A percentile compares a stretch with the other conserved stretches of the same genome.
Evolutionary conservation across 2,113 vertebrate species (phyloP).

Genomic region (Zingel zingel): DNA sequence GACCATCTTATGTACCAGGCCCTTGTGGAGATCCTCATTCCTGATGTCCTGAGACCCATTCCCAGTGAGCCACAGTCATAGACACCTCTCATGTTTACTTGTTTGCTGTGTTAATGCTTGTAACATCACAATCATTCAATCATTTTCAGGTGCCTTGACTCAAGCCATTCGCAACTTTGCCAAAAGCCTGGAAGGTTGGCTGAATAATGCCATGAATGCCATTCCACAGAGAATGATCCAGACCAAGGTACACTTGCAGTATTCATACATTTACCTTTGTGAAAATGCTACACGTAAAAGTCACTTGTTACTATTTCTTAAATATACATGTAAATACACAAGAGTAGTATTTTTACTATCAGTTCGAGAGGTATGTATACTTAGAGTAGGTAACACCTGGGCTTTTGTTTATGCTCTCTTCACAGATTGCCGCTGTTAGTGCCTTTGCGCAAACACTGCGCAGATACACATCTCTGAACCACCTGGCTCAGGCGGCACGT

Average conservation of each 20-base stretch:
- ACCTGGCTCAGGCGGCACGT: constrained; percentile 96
- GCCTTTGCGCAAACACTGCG: constrained; percentile 97
- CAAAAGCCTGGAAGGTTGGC: constrained; percentile 98
- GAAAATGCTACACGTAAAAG: neutral
- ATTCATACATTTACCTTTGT: neutral
- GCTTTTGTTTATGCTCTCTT: constrained; percentile 15
- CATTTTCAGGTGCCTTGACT: constrained; percentile 92
- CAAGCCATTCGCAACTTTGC: constrained; percentile 99
- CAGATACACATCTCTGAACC: constrained; percentile 97
- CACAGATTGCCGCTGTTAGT: constrained; percentile 94
- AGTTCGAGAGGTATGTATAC: neutral
- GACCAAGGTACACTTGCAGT: constrained; percentile 89
- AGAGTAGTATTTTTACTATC: neutral
- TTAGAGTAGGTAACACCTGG: constrained; percentile 4
- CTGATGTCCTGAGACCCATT: constrained; percentile 96
- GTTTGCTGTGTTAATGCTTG: neutral
- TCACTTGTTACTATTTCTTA: neutral
- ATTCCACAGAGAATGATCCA: constrained; percentile 94
- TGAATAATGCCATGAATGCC: constrained; percentile 94
- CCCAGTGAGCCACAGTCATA: constrained; percentile 89
- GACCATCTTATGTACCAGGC: constrained; percentile 98
- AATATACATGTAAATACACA: neutral
- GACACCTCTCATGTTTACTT: neutral
- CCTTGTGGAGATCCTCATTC: constrained; percentile 97
- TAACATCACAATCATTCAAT: neutral